Evolutionary conservation across 2,888 invertebrate species (phyloP).

Genomic region (Elmis aenea): DNA sequence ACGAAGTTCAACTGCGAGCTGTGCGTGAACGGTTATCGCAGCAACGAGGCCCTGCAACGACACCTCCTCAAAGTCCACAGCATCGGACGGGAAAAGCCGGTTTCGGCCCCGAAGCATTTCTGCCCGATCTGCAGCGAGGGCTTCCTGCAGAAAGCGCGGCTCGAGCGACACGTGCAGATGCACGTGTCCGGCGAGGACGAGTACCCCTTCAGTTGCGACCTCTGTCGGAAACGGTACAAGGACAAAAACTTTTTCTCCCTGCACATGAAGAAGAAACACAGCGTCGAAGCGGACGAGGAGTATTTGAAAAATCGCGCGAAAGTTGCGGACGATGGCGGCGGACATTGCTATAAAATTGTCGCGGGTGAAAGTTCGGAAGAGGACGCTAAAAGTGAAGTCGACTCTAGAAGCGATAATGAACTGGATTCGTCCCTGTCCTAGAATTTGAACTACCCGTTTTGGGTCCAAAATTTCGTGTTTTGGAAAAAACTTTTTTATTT

Average conservation of each 20-base stretch:
- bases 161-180: conserved; percentile 1
- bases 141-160: conserved; percentile 2
- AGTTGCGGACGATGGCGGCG: too few relatives aligned
- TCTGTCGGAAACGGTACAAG: conserved; percentile 1
- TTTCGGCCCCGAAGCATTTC: conserved; percentile 1
- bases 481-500: too few relatives aligned
- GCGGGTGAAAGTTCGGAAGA: too few relatives aligned
- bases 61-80: conserved; percentile 5
- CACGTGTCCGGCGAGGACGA: conserved; percentile 5
- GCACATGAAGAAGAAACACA: conserved; percentile 8
- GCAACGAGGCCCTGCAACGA: conserved; percentile 5
- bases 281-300: too few relatives aligned
- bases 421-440: too few relatives aligned
- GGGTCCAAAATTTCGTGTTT: too few relatives aligned
- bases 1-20: conserved; percentile 4
- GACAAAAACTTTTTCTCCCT: conserved; percentile 2
- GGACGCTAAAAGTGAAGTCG: too few relatives aligned
- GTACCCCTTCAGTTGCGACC: conserved; percentile 5
- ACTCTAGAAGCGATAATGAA: too few relatives aligned
- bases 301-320: too few relatives aligned
- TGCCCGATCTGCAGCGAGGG: conserved; percentile 3
- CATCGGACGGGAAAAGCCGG: conserved; percentile 4
- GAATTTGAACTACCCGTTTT: too few relatives aligned
- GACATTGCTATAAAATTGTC: too few relatives aligned
- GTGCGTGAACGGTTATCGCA: conserved; percentile 3